Percentiles rank a stretch among this genome's conserved stretches.
Conservation (phyloP, 1,140 invertebrate species). For the Druon quercuslanigerum region DNA sequence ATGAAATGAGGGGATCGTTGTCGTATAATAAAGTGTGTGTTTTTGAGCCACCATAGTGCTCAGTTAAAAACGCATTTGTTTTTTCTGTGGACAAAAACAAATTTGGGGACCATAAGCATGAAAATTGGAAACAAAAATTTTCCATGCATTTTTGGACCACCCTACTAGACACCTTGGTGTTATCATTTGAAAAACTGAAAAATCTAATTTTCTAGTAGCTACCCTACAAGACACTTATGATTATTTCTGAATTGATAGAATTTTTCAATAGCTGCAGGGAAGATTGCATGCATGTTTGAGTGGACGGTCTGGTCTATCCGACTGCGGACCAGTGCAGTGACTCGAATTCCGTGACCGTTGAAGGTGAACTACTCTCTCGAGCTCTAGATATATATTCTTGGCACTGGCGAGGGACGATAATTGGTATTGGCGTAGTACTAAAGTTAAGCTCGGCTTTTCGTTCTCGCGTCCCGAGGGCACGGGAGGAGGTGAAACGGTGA, state of each 20-base stretch:
- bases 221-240: neutral
- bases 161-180: too few relatives aligned
- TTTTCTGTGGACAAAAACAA: too few relatives aligned
- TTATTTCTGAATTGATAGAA: conserved; percentile 20
- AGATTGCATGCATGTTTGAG: conserved; percentile 13
- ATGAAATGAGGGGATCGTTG: too few relatives aligned
- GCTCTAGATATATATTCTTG: neutral
- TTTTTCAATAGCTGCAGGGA: neutral
- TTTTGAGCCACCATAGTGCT: too few relatives aligned
- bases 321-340: neutral
- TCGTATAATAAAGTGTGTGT: too few relatives aligned
- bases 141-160: too few relatives aligned
- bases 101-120: too few relatives aligned
- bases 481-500: conserved; percentile 12
- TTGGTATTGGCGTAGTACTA: conserved; percentile 51
- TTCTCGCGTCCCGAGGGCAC: conserved; percentile 38
- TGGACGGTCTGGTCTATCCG: neutral
- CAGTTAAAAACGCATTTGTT: too few relatives aligned
- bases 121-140: too few relatives aligned
- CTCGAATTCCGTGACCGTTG: conserved; percentile 10
- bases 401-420: conserved; percentile 51
- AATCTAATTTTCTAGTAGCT: too few relatives aligned
- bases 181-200: too few relatives aligned
- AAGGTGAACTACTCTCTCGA: neutral
- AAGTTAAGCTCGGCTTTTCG: conserved; percentile 37